Base-by-base conservation (phyloP, 1,140 invertebrate genomes). In the Contarinia nasturtii region DNA sequence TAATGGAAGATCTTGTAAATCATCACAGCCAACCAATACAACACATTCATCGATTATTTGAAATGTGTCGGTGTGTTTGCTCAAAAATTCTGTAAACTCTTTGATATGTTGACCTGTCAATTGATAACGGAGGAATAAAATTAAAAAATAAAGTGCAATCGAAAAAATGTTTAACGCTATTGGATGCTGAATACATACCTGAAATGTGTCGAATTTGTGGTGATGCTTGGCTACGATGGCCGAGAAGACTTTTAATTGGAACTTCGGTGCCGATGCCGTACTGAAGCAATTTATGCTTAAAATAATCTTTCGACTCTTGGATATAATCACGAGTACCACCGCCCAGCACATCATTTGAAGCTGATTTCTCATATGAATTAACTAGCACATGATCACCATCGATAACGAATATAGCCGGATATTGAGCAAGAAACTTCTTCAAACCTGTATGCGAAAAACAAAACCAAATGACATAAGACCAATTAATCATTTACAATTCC, bases 161-260 rank as follows among this genome's bases (percentile, higher is more conserved):
- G 27, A 27, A 27, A 5, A 5, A 27, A 10, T 27, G 3, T 27
- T 27, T 27, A 27, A 27, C 27, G 10, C 3, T 27, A 27, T n/a
- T n/a, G n/a, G n/a, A n/a, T n/a, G n/a, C n/a, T n/a, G 15, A 43
- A 18, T 7, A 47, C 54, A 52, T 49, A 49, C 77, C 77, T 33
- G 90, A 94, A 52, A 96, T 90, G 60, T 95, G 89, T 47, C 92
- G 75, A 48, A 96, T 88, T 72, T 95, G 90, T 7, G 89, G 89
- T 27, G 88, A 89, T 11, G 92, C 91, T 67, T 92, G 88, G 38
- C 86, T 91, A 49, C 89, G 71, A 67, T 95, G 91, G 0, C 91
- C 91, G 15, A 94, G 68, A 37, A 95, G 71, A 64, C 86, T 90
- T 64, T 88, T 88, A 22, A 95, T 91, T 8, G 91, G 89, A 37